Evolutionary conservation across 2,113 vertebrate species (phyloP).

Genomic region (Prietella phreatophila): DNA sequence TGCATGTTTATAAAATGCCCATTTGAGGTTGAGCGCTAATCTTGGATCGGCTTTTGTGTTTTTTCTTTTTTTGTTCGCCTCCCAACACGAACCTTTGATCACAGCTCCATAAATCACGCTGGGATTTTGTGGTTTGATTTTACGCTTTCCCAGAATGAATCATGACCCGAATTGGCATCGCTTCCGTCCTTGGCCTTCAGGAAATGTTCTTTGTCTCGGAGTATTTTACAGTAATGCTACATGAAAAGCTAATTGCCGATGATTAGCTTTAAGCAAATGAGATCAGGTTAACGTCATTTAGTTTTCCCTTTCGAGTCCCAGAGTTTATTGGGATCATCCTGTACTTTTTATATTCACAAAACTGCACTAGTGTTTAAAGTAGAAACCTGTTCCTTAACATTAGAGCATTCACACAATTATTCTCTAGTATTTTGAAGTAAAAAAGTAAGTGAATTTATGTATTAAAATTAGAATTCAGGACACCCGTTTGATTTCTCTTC

Average conservation of each 20-base stretch:
- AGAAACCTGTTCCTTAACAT: not conserved
- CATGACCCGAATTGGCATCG: not conserved
- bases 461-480: not conserved
- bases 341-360: not conserved
- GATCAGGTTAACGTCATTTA: not conserved
- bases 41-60: not conserved
- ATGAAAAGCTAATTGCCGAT: not conserved
- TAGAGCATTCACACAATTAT: not conserved
- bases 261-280: not conserved
- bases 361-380: not conserved
- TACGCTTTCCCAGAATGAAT: constrained; percentile 12
- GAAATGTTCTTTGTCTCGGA: not conserved
- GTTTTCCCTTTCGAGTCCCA: not conserved
- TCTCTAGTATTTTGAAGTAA: not conserved
- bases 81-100: not conserved
- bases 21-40: not conserved
- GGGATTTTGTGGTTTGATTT: constrained; percentile 1
- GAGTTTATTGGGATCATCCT: not conserved
- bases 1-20: not conserved
- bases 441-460: not conserved
- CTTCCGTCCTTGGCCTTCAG: not conserved
- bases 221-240: not conserved
- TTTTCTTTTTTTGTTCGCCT: not conserved
- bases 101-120: constrained; percentile 11
- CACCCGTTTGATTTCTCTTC: not conserved